Conservation (phyloP, 1,140 invertebrate species). For the Chelonus insularis region DNA sequence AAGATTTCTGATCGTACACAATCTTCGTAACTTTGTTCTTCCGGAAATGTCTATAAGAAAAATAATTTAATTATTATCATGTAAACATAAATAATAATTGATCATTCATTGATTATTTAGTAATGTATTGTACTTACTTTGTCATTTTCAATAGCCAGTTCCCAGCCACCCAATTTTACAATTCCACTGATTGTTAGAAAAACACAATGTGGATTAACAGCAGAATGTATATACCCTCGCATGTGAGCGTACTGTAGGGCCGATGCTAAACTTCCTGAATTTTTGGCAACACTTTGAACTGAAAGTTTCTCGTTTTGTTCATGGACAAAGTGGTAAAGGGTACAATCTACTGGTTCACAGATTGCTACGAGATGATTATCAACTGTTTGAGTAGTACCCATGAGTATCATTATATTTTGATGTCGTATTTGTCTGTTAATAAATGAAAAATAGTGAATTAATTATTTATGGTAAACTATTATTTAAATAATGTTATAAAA, state of each 20-base stretch:
- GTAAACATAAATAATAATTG: not conserved
- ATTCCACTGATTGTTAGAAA: slow-evolving; percentile 39
- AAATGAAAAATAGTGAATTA: too few relatives aligned
- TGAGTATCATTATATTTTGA: slow-evolving; percentile 44
- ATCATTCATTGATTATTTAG: not conserved
- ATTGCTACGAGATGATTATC: slow-evolving; percentile 45
- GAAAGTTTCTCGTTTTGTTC: slow-evolving; percentile 42
- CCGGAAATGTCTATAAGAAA: slow-evolving; percentile 29
- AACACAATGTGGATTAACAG: slow-evolving; percentile 45
- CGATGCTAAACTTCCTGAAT: slow-evolving; percentile 40
- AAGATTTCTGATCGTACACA: slow-evolving; percentile 41
- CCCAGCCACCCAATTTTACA: slow-evolving; percentile 50
- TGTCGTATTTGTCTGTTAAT: slow-evolving; percentile 47
- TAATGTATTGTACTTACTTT: too few relatives aligned
- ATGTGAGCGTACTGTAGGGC: slow-evolving; percentile 43
- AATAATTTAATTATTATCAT: slow-evolving; percentile 15
- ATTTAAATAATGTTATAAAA: too few relatives aligned
- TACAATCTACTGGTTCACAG: slow-evolving; percentile 45
- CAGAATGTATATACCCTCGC: slow-evolving; percentile 45
- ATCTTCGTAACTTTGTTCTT: slow-evolving; percentile 34
- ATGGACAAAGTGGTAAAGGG: slow-evolving; percentile 46
- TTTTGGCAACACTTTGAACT: slow-evolving; percentile 39
- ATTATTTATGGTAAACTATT: too few relatives aligned
- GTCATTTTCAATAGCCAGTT: slow-evolving; percentile 36
- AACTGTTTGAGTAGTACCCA: slow-evolving; percentile 41